A percentile compares a stretch with the other conserved stretches of the same genome.
phyloP scores from a whole-genome alignment of 35 echinoderm and acorn worm species.

The Apostichopus californicus region DNA sequence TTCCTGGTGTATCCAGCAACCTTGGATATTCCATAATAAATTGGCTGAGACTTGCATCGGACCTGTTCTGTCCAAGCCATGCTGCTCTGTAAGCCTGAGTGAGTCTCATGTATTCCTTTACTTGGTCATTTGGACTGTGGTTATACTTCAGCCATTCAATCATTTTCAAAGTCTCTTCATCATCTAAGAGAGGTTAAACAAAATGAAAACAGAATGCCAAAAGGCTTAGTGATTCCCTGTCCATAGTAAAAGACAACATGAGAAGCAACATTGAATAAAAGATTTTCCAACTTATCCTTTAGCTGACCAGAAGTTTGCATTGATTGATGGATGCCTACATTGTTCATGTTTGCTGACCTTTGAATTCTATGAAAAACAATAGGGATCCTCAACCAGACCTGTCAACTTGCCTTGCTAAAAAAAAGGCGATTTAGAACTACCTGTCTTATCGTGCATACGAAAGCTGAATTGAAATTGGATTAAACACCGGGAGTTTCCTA shows the following conservation, averaged over 20 bases:
- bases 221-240: too few relatives aligned
- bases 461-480: neutral
- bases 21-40: neutral
- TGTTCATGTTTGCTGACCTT: neutral
- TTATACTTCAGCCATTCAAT: conserved; percentile 31
- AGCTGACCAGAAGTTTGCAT: neutral
- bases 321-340: neutral
- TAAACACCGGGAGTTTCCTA: neutral
- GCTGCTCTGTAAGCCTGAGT: too few relatives aligned
- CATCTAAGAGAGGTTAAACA: neutral
- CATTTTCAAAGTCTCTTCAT: conserved; percentile 14
- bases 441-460: neutral
- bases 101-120: conserved; percentile 41
- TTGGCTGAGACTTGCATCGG: too few relatives aligned
- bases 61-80: too few relatives aligned
- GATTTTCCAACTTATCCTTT: too few relatives aligned
- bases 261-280: too few relatives aligned
- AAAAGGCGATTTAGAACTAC: neutral
- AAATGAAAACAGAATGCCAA: neutral
- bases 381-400: too few relatives aligned
- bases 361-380: too few relatives aligned
- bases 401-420: neutral
- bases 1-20: conserved; percentile 35
- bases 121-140: conserved; percentile 6
- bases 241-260: too few relatives aligned